Conservation (phyloP, 2,888 invertebrate genomes). For the Cheilosia soror region DNA sequence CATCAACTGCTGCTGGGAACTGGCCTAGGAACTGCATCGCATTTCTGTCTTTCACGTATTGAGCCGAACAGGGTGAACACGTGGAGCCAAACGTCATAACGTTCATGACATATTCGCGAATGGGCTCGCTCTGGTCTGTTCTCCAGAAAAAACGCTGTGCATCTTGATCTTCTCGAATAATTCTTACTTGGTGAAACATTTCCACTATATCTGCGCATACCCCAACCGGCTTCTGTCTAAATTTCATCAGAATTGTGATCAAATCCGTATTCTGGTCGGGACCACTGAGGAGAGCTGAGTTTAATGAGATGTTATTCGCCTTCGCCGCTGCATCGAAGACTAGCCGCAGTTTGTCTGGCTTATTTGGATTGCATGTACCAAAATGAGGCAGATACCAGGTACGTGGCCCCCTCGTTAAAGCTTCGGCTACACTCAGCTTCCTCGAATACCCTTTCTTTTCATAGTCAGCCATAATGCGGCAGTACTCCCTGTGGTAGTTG, state of each 20-base stretch:
- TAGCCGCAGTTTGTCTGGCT: slow-evolving; percentile 77
- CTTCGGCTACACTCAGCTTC: slow-evolving; percentile 62
- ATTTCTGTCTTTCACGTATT: slow-evolving; percentile 67
- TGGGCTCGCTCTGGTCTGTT: neutral
- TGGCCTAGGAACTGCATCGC: slow-evolving; percentile 34
- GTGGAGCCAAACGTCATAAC: slow-evolving; percentile 75
- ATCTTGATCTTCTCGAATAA: slow-evolving; percentile 76
- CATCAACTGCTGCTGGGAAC: slow-evolving; percentile 17
- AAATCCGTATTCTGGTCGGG: slow-evolving; percentile 76
- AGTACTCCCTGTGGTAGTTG: slow-evolving; percentile 56
- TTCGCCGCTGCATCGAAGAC: slow-evolving; percentile 79
- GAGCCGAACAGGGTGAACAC: slow-evolving; percentile 67
- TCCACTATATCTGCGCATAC: slow-evolving; percentile 79
- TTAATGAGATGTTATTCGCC: slow-evolving; percentile 74
- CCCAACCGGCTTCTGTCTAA: slow-evolving; percentile 76
- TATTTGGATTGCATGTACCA: slow-evolving; percentile 74
- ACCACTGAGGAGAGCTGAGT: slow-evolving; percentile 76
- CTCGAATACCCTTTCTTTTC: slow-evolving; percentile 73
- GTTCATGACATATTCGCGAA: slow-evolving; percentile 67
- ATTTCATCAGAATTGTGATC: slow-evolving; percentile 77
- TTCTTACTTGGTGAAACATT: slow-evolving; percentile 79
- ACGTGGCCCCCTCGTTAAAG: neutral
- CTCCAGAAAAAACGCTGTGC: slow-evolving; percentile 78
- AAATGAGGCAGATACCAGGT: slow-evolving; percentile 77
- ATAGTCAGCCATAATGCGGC: slow-evolving; percentile 60